phyloP scores from a whole-genome alignment of 1,140 invertebrate species.

The Stegodyphus mimosarum region DNA sequence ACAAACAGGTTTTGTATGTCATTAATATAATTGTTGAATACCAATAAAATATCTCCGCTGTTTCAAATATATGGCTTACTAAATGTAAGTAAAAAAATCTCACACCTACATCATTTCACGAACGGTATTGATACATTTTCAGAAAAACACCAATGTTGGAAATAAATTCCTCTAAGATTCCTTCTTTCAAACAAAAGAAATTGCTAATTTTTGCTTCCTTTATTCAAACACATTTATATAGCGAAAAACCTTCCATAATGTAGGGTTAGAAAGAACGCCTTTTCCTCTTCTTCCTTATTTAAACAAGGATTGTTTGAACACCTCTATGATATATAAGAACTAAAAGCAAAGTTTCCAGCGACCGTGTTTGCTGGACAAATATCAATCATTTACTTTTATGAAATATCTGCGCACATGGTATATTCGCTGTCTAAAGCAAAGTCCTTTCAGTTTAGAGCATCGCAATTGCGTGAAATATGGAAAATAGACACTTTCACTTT shows the following conservation, averaged over 20 bases:
- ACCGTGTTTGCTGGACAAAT: conserved; percentile 14
- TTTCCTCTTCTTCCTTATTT: background rate
- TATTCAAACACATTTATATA: background rate
- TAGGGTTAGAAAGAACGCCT: background rate
- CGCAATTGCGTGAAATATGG: conserved; percentile 19
- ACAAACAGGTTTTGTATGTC: no score
- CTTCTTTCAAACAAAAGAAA: background rate
- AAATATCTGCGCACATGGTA: conserved; percentile 14
- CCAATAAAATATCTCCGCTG: no score
- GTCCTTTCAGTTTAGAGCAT: background rate
- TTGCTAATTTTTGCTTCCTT: background rate
- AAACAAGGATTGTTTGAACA: background rate
- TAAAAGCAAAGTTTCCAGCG: background rate
- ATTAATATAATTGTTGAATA: no score
- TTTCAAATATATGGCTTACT: no score
- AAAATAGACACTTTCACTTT: background rate
- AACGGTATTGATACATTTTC: no score
- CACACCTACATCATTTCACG: no score
- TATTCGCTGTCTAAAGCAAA: background rate
- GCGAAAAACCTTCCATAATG: background rate
- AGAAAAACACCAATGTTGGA: background rate
- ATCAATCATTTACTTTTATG: conserved; percentile 14
- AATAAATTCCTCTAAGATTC: background rate
- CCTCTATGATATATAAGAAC: background rate
- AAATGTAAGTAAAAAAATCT: no score